Percentiles rank a stretch among this genome's conserved stretches.
These are phyloP conservation scores for Drosophila persimilis DNA, from an alignment of 1,140 invertebrate species.

Conservation along the genomic window DNA sequence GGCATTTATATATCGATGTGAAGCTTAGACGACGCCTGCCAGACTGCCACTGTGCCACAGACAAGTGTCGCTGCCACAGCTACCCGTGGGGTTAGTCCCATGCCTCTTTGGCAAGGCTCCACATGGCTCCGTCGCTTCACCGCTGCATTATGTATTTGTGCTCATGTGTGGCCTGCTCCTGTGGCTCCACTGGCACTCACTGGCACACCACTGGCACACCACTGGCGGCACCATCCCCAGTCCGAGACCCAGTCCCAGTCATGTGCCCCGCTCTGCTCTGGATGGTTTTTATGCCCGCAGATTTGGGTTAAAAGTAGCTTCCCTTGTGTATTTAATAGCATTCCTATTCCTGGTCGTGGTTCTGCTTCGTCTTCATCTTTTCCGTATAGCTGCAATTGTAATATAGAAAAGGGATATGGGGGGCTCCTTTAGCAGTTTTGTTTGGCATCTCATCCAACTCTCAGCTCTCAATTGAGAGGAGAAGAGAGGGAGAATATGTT, in stretches of 20 bases:
- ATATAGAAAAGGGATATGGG: constrained; percentile 3
- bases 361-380: constrained; percentile 33
- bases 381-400: constrained; percentile 35
- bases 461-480: too few species aligned
- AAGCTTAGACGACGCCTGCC: constrained; percentile 63
- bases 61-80: constrained; percentile 51
- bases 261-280: constrained; percentile 3
- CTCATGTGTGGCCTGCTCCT: constrained; percentile 59
- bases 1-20: constrained; percentile 22
- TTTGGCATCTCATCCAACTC: constrained; percentile 18
- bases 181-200: constrained; percentile 28
- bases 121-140: constrained; percentile 47
- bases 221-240: constrained; percentile 1
- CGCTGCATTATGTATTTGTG: constrained; percentile 62
- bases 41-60: constrained; percentile 57
- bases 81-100: neutral
- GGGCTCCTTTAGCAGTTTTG: constrained; percentile 2
- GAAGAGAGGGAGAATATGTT: too few species aligned
- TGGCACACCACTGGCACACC: constrained; percentile 9
- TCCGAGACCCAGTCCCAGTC: neutral
- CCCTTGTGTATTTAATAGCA: constrained; percentile 79
- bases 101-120: constrained; percentile 67
- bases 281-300: constrained; percentile 73
- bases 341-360: constrained; percentile 56
- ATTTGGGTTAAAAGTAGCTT: constrained; percentile 80